A percentile compares a stretch with the other conserved stretches of the same genome.
phyloP scores from a whole-genome alignment of 1,140 invertebrate genomes.

The Stenopsyche tienmushanensis region DNA sequence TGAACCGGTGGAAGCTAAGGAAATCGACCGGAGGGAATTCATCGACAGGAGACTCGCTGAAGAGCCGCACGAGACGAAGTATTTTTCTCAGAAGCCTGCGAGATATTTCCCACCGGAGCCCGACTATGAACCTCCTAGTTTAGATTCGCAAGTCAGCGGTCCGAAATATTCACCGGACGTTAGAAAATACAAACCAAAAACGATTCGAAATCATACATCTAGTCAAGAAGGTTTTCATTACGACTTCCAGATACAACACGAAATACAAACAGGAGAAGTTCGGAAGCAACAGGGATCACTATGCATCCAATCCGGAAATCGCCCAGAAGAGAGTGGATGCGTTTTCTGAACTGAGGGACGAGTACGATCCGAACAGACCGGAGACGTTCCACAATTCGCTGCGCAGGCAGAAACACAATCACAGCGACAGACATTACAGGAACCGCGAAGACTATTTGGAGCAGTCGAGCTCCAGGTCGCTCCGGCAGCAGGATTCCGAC shows the following conservation, averaged over 20 bases:
- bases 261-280: slow-evolving; percentile 51
- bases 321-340: slow-evolving; percentile 54
- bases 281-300: slow-evolving; percentile 55
- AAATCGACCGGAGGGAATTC: slow-evolving; percentile 59
- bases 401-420: slow-evolving; percentile 48
- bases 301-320: slow-evolving; percentile 60
- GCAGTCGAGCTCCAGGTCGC: slow-evolving; percentile 43
- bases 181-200: slow-evolving; percentile 51
- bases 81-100: slow-evolving; percentile 34
- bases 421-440: slow-evolving; percentile 49
- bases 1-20: slow-evolving; percentile 51
- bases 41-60: slow-evolving; percentile 49
- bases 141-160: slow-evolving; percentile 62
- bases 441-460: slow-evolving; percentile 49
- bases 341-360: slow-evolving; percentile 47
- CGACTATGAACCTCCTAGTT: slow-evolving; percentile 64
- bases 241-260: slow-evolving; percentile 51
- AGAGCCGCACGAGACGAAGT: slow-evolving; percentile 36
- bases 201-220: slow-evolving; percentile 52
- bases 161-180: slow-evolving; percentile 61
- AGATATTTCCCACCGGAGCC: slow-evolving; percentile 55
- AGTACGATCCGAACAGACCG: slow-evolving; percentile 49
- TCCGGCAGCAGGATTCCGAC: slow-evolving; percentile 52
- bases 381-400: slow-evolving; percentile 59
- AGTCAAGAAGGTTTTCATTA: slow-evolving; percentile 55